Base-by-base conservation (phyloP, 2,888 invertebrate genomes). In the Erannis defoliaria region DNA sequence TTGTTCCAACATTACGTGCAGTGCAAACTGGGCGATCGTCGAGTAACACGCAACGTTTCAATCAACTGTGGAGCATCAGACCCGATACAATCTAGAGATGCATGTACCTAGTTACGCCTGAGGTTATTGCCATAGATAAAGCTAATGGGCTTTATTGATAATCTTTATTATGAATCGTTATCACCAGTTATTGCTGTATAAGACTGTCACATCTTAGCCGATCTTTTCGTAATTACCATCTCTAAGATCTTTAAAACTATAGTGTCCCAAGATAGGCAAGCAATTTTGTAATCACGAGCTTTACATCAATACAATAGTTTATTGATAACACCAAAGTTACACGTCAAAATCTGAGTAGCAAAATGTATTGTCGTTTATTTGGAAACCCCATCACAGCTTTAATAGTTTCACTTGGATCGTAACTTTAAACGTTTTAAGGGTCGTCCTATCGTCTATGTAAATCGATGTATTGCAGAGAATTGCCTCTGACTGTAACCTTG, bases 111-210 rank as follows among this genome's bases (percentile, higher is more conserved):
- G 46, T 55, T 65, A 65, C 42, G 45, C 5, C 4, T 48, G 16
- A 59, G 56, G 55, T 58, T 64, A 61, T 54, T 58, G 58, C 38
- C 19, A 12, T 43, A 26, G 61, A 64, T 61, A 61, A 35, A 16
- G 16, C n/a, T 60, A 62, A 62, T 57, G 37, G 56, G 31, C 33
- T 63, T 49, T 42, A 53, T 45, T 37, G 14, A 18, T 48, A 57
- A 61, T 55, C 53, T 33, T 58, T 55, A 46, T 55, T 48, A 33
- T 18, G 10, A 8, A 31, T 16, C n/a, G 10, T 50, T 50, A 38
- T 55, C 38, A 10, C 12, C 10, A 16, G 12, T 12, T 37, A 18
- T 37, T 26, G 26, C 38, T 23, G 26, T 19, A 31, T 40, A 40
- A 43, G 6, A n/a, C 18, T 19, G 19, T 33, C 16, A 10, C 16